Conservation (phyloP, 2,797 vertebrate species). For the Pterois miles region DNA sequence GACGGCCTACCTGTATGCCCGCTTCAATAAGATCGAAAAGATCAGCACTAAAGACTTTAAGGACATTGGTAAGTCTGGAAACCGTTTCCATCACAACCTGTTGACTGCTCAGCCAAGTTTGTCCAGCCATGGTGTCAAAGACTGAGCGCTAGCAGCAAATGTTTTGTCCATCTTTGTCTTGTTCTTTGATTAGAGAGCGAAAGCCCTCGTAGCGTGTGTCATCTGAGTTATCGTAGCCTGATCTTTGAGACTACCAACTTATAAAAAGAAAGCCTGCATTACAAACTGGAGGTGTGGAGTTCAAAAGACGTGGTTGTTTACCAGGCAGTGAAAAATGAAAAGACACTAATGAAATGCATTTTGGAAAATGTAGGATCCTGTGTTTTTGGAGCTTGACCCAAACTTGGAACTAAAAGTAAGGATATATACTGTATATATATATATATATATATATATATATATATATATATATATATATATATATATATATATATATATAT, state of each 20-base stretch:
- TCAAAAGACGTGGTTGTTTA: background rate
- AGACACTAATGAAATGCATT: background rate
- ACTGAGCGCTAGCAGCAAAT: background rate
- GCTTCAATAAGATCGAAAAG: conserved; percentile 97
- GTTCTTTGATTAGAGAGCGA: background rate
- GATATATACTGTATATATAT: too few species aligned
- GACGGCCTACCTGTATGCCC: conserved; percentile 94
- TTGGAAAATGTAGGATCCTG: background rate
- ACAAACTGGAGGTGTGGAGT: background rate
- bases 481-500: too few species aligned
- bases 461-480: too few species aligned
- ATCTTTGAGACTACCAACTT: too few species aligned
- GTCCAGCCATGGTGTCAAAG: background rate
- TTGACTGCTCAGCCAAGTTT: background rate
- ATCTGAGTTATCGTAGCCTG: background rate
- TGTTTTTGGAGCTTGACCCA: background rate
- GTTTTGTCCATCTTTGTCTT: background rate
- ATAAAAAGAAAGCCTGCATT: background rate
- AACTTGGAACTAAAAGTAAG: background rate
- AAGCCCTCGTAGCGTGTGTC: background rate
- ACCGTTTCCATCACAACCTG: background rate
- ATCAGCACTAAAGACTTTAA: conserved; percentile 91
- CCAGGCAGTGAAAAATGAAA: background rate
- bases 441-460: too few species aligned
- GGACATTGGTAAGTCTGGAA: conserved; percentile 87